These are phyloP conservation scores for Ficedula albicollis DNA, from an alignment of 2,797 vertebrate species.

Conservation along the genomic window DNA sequence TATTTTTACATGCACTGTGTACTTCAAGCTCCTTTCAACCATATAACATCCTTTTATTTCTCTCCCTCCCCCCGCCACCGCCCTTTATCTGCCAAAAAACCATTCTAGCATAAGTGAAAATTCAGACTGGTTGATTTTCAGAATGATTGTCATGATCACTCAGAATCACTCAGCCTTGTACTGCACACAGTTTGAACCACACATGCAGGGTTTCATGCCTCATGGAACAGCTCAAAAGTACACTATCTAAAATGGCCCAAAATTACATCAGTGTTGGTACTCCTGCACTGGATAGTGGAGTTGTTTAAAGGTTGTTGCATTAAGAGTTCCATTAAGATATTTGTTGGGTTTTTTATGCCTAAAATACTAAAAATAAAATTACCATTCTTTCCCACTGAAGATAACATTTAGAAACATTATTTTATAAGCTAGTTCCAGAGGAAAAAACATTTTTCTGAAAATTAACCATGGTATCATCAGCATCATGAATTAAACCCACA, in stretches of 20 bases:
- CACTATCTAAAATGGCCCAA: neutral
- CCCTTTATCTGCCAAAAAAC: neutral
- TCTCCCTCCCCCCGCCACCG: rapidly evolving
- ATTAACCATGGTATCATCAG: neutral
- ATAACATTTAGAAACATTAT: neutral
- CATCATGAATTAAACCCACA: neutral
- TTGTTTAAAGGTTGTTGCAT: neutral
- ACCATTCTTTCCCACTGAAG: neutral
- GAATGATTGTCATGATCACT: neutral
- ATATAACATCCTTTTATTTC: neutral
- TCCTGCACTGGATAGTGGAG: neutral
- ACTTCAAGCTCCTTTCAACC: neutral
- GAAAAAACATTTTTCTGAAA: neutral
- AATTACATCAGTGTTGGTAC: neutral
- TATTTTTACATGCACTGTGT: neutral
- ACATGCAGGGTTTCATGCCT: neutral
- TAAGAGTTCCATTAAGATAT: neutral
- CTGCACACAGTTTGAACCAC: neutral
- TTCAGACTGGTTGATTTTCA: neutral
- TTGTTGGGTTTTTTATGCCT: neutral
- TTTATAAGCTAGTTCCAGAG: neutral
- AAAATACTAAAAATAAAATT: neutral
- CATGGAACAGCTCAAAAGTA: neutral
- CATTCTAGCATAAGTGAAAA: neutral
- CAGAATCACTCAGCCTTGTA: neutral